These are phyloP conservation scores for Euschistus heros DNA, from an alignment of 1,140 invertebrate species.

Conservation along the genomic window DNA sequence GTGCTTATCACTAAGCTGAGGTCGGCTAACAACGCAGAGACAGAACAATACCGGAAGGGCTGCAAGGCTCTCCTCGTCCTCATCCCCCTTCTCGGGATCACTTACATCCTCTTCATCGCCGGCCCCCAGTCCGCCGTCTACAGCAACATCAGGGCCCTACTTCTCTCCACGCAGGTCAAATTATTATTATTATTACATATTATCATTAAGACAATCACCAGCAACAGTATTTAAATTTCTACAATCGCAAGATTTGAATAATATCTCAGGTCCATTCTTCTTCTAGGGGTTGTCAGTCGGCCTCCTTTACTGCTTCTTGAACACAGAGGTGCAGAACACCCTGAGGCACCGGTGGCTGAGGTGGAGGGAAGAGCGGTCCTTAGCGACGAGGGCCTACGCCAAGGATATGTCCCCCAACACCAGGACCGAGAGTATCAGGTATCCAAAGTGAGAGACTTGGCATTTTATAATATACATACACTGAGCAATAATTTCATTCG, in stretches of 20 bases:
- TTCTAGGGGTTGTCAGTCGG: constrained; percentile 73
- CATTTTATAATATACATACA: too few species aligned
- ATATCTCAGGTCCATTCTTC: constrained; percentile 23
- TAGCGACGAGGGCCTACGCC: constrained; percentile 45
- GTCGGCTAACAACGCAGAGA: constrained; percentile 32
- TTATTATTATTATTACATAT: too few species aligned
- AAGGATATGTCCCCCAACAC: constrained; percentile 69
- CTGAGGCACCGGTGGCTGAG: constrained; percentile 66
- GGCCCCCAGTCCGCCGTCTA: constrained; percentile 57
- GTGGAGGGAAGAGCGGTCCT: constrained; percentile 58
- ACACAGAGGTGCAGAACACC: constrained; percentile 80
- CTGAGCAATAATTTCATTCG: too few species aligned
- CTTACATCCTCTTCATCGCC: constrained; percentile 68
- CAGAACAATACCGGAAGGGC: constrained; percentile 65
- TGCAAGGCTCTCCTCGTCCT: constrained; percentile 78
- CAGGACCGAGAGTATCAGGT: constrained; percentile 71
- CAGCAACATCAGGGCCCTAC: constrained; percentile 53
- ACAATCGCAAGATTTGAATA: too few species aligned
- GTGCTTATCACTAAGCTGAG: constrained; percentile 74
- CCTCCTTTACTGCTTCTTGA: constrained; percentile 83
- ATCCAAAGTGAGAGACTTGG: constrained; percentile 21
- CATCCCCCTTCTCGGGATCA: constrained; percentile 79
- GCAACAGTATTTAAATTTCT: too few species aligned
- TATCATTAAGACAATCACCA: too few species aligned
- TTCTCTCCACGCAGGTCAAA: constrained; percentile 65